Evolutionary conservation across 2,113 vertebrate genomes (phyloP), one percentile per base, ranked within the genome.

Genomic region (Syrmaticus mikado): DNA sequence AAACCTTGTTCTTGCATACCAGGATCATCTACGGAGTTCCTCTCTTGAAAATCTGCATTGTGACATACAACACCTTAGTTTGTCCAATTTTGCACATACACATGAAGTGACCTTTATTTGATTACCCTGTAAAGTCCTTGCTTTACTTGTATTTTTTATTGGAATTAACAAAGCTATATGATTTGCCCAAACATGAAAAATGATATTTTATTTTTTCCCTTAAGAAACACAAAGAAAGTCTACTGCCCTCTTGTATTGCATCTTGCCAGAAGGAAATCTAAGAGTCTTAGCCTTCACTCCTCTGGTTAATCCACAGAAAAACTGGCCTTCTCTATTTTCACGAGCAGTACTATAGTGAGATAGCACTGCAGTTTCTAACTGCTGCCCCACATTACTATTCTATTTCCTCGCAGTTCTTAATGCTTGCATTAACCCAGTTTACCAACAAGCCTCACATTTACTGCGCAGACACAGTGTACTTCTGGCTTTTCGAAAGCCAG

Each of bases 41-140:
- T 68, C 64, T 94, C 97, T 92, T 95, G 96, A 96, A 89, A 96
- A 50, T 94, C 97, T 97, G 36, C 25, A 87, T 8, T 34, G 73
- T 0, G 86, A 21, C 28, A 86, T 7, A 53, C 11, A 74, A 3
- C 32, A 84, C 61, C 6, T 64, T 10, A 12, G 3, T 36, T 48
- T 36, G 25, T 13, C 5, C 18, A 15, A 15, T 57, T 81, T 1
- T 21, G 10, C 21, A 40, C 0, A 3, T 16, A 8, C 16, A 45
- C 3, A 53, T 64, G 11, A 67, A 64, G 28, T 9, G 6, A 4
- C 22, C 82, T 67, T 62, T 28, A 62, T 30, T 1, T 15, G 58
- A 50, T 40, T 72, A 40, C 18, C 60, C 55, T 58, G 53, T 1
- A 0, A 27, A 22, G 22, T n/a, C 36, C 36, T 65, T 73, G 8